These are phyloP conservation scores for Sebastes fasciatus DNA, from an alignment of 2,113 vertebrate genomes.

Conservation along the genomic window DNA sequence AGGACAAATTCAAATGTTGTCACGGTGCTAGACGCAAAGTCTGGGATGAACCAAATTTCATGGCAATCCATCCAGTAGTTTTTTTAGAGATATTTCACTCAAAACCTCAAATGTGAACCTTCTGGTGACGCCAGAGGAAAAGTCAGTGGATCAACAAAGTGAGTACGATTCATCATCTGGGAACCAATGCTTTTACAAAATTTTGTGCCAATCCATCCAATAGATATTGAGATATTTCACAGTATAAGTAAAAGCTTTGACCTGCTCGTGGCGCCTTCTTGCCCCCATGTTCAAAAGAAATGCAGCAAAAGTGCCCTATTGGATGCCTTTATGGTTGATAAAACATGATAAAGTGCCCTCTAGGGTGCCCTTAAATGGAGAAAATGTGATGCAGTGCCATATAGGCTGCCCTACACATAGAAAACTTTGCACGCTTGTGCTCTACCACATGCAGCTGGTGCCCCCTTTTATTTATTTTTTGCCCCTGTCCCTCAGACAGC, in stretches of 20 bases:
- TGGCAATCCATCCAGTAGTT: neutral
- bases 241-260: neutral
- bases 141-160: neutral
- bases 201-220: neutral
- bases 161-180: neutral
- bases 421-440: too few relatives aligned
- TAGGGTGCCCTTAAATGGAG: too few relatives aligned
- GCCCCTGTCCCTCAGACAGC: too few relatives aligned
- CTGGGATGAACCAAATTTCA: neutral
- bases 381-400: too few relatives aligned
- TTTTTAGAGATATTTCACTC: neutral
- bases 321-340: too few relatives aligned
- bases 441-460: too few relatives aligned
- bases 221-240: neutral
- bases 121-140: neutral
- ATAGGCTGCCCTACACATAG: too few relatives aligned
- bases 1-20: neutral
- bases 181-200: neutral
- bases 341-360: too few relatives aligned
- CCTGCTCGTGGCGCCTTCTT: neutral
- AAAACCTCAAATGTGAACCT: neutral
- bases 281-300: too few relatives aligned
- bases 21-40: neutral
- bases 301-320: too few relatives aligned
- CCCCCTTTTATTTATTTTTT: too few relatives aligned